Evolutionary conservation across 2,113 vertebrate species (phyloP), one percentile per base, ranked within the genome.

Genomic region (Murina feae): DNA sequence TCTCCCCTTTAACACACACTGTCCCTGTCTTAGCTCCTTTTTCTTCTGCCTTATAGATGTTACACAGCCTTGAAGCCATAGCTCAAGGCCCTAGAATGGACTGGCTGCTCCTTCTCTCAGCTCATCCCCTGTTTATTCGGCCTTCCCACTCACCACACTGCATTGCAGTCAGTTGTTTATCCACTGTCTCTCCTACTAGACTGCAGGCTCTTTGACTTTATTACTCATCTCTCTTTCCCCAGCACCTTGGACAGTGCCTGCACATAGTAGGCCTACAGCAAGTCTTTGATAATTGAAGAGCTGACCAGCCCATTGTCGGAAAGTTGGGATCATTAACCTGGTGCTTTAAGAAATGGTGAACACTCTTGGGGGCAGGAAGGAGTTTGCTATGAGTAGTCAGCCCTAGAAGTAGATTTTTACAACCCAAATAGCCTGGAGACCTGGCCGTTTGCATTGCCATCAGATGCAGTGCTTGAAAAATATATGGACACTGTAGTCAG

Each of bases 351-450:
- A 91, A 66, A 20, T 58, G 71, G 14, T 66, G 60, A 49, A 32
- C 18, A 60, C 1, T 25, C 1, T 0, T 37, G 37, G n/a, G 18
- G 42, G 23, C n/a, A 51, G 39, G 42, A 60, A 68, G 25, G 51
- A 53, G 32, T 47, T 3, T 18, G 9, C 80, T 72, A 1, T n/a
- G n/a, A 37, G 74, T 20, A 21, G 32, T 42, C 72, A 88, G 47
- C 81, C 74, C 74, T 58, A 20, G 51, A 17, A 76, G 21, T 51
- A 9, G 8, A 23, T 37, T 69, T 66, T 93, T 49, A 58, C 23
- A 80, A 76, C 58, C 37, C 51, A 20, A 5, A 78, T 6, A 35
- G 23, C 89, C 66, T 49, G 47, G 60, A 63, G 79, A 42, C 20
- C 44, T 49, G 11, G 28, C 21, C 16, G 4, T 76, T 35, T 44